Percentiles rank a stretch among this genome's conserved stretches.
Evolutionary conservation across 2,113 vertebrate species (phyloP).

Genomic region (Hippocampus comes): DNA sequence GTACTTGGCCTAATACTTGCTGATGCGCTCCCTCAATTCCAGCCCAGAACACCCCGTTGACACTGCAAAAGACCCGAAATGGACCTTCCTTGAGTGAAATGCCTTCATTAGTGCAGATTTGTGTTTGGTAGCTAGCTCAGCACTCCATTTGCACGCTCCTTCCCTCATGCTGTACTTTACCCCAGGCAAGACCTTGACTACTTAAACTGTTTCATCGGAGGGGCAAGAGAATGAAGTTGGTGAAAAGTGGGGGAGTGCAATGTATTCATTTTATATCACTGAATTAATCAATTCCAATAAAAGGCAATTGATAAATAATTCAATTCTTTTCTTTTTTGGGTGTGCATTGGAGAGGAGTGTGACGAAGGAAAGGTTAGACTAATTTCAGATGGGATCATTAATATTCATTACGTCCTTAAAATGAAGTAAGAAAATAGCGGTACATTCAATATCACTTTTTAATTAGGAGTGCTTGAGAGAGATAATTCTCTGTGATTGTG

Average conservation of each 20-base stretch:
- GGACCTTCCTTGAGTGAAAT: slow-evolving; percentile 28
- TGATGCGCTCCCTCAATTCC: neutral
- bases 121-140: slow-evolving; percentile 18
- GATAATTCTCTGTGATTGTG: slow-evolving; percentile 35
- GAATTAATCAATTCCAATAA: slow-evolving; percentile 88
- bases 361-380: slow-evolving; percentile 67
- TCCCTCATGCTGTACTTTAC: slow-evolving; percentile 43
- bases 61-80: neutral
- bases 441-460: slow-evolving; percentile 50
- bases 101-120: slow-evolving; percentile 46
- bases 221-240: slow-evolving; percentile 55
- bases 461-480: slow-evolving; percentile 56
- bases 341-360: slow-evolving; percentile 51
- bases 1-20: too few species aligned
- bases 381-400: slow-evolving; percentile 82
- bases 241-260: slow-evolving; percentile 51
- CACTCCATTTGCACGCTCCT: slow-evolving; percentile 12
- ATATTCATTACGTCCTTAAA: slow-evolving; percentile 88
- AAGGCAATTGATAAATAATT: slow-evolving; percentile 95
- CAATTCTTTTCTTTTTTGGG: slow-evolving; percentile 69
- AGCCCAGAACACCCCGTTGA: neutral
- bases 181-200: slow-evolving; percentile 46
- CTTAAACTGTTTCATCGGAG: slow-evolving; percentile 66
- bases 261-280: slow-evolving; percentile 87
- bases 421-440: slow-evolving; percentile 74